Evolutionary conservation across 2,888 invertebrate species (phyloP).

Genomic region (Allolobophora icterica): DNA sequence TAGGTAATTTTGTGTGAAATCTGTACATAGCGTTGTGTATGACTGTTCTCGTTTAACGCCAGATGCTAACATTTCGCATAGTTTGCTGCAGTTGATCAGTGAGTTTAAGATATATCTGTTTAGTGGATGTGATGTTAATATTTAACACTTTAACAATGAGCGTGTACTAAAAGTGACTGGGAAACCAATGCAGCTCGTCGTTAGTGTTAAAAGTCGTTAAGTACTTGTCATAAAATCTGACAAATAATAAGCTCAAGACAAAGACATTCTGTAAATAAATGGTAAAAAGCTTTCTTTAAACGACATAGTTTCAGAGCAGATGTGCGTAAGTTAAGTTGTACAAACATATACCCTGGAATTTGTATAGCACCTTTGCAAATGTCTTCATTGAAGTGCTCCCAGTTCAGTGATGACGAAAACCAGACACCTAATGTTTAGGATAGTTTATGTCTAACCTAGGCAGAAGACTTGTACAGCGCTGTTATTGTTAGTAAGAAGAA

Average conservation of each 20-base stretch:
- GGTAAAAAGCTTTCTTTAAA: not conserved
- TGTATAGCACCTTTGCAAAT: not conserved
- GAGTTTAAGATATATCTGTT: not conserved
- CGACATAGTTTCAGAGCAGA: not conserved
- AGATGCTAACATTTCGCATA: not conserved
- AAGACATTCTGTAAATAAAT: not conserved
- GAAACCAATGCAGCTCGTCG: too few relatives aligned
- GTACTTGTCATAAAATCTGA: not conserved
- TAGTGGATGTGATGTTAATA: not conserved
- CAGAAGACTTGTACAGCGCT: not conserved
- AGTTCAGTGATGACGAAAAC: not conserved
- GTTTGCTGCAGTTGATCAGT: slow-evolving; percentile 14
- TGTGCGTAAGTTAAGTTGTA: not conserved
- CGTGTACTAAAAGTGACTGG: too few relatives aligned
- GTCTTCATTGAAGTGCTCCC: not conserved
- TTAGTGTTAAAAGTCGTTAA: not conserved
- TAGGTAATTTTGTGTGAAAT: not conserved
- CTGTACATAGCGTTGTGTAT: not conserved
- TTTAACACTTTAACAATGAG: too few relatives aligned
- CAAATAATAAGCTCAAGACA: not conserved
- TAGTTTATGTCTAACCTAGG: not conserved
- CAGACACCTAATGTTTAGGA: not conserved
- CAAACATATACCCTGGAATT: not conserved
- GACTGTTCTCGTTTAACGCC: not conserved
- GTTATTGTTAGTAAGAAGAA: not conserved